Percentiles rank a stretch among this genome's conserved stretches.
Evolutionary conservation across 2,888 invertebrate genomes (phyloP).

Genomic region (Anticlea derivata): DNA sequence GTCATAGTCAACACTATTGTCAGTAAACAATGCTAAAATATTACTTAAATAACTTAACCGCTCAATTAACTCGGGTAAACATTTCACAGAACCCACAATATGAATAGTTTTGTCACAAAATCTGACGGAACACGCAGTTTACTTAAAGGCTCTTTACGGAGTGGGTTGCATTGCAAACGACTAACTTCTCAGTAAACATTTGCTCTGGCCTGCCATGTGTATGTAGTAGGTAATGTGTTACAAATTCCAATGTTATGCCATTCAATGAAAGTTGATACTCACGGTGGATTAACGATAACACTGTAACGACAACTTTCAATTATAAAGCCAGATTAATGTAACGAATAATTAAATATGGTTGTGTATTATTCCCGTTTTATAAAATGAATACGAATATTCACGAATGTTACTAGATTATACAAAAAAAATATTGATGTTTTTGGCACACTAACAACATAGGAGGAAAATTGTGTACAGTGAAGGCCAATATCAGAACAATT

Average conservation of each 20-base stretch:
- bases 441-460: too few relatives aligned
- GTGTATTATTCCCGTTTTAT: too few relatives aligned
- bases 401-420: too few relatives aligned
- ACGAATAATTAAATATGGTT: too few relatives aligned
- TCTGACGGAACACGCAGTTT: constrained; percentile 22
- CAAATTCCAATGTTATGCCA: constrained; percentile 67
- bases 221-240: constrained; percentile 67
- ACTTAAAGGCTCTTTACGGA: constrained; percentile 35
- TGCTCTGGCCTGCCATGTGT: constrained; percentile 59
- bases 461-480: too few relatives aligned
- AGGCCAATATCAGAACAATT: too few relatives aligned
- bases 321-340: not conserved
- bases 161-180: constrained; percentile 47
- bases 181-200: constrained; percentile 64
- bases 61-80: constrained; percentile 22
- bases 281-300: constrained; percentile 51
- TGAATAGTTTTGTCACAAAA: constrained; percentile 34
- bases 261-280: constrained; percentile 58
- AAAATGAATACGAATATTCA: too few relatives aligned
- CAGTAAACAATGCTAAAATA: constrained; percentile 19
- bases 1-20: not conserved
- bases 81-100: constrained; percentile 23
- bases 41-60: constrained; percentile 34
- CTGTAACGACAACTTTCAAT: constrained; percentile 30
- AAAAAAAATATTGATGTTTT: too few relatives aligned